These are phyloP conservation scores for Phrynocephalus vlangalii DNA, from an alignment of 2,797 vertebrate genomes.

Conservation along the genomic window DNA sequence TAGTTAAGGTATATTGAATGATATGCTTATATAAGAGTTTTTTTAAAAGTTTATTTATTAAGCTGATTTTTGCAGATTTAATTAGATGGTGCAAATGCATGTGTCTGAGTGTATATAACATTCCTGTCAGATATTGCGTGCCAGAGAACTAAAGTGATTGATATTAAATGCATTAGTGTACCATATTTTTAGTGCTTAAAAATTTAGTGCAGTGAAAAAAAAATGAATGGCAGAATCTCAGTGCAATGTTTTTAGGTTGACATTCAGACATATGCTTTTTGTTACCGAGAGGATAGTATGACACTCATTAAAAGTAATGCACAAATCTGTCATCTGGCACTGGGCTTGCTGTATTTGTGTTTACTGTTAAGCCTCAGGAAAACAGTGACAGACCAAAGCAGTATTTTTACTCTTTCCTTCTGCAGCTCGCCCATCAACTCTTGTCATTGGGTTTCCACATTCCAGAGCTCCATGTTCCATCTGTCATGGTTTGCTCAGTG, in stretches of 20 bases:
- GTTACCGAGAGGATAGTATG: conserved; percentile 50
- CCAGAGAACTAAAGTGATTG: background rate
- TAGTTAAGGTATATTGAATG: conserved; percentile 71
- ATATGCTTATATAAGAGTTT: conserved; percentile 55
- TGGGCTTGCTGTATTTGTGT: conserved; percentile 43
- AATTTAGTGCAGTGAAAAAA: background rate
- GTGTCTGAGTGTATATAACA: background rate
- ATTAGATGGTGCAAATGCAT: background rate
- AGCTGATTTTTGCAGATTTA: conserved; percentile 58
- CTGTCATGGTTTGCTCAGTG: conserved; percentile 49
- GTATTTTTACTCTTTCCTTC: conserved; percentile 61
- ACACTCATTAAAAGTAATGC: conserved; percentile 34
- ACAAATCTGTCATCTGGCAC: conserved; percentile 45
- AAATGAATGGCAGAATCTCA: conserved; percentile 40
- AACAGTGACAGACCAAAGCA: conserved; percentile 53
- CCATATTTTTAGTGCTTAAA: conserved; percentile 54
- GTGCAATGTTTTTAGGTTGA: conserved; percentile 43
- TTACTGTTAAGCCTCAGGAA: conserved; percentile 53
- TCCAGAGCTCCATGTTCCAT: conserved; percentile 36
- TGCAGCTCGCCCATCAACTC: background rate
- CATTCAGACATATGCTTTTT: conserved; percentile 53
- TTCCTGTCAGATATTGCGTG: background rate
- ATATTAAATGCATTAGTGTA: conserved; percentile 1
- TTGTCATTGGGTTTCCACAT: conserved; percentile 23
- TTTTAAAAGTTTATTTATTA: conserved; percentile 39